Conservation (phyloP, 1,140 invertebrate genomes). For the Lepidurus arcticus region DNA sequence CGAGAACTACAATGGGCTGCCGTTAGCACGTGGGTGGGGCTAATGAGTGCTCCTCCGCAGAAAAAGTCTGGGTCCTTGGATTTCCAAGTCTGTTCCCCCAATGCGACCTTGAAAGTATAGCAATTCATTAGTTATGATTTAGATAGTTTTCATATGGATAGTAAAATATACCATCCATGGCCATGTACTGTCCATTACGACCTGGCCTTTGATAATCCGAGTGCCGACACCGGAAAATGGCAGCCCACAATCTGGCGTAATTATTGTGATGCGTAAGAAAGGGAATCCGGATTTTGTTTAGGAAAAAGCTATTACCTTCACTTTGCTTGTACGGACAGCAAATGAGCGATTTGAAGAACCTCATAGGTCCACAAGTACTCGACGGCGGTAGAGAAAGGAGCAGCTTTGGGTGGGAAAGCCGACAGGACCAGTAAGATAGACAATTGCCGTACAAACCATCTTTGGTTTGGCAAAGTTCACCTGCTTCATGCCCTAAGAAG, state of each 20-base stretch:
- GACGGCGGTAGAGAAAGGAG: background rate
- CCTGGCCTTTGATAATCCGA: background rate
- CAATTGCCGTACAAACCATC: background rate
- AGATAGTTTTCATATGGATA: background rate
- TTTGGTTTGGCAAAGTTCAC: background rate
- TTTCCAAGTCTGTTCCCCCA: background rate
- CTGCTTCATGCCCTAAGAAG: background rate
- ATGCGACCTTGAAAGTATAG: background rate
- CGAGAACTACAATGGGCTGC: background rate
- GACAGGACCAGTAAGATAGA: background rate
- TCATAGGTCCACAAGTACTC: background rate
- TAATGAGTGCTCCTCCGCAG: background rate
- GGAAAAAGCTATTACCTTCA: background rate
- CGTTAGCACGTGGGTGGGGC: background rate
- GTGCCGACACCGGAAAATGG: background rate
- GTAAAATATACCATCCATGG: background rate
- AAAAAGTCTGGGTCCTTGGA: background rate
- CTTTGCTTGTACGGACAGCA: background rate
- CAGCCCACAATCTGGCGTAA: background rate
- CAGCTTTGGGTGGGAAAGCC: background rate
- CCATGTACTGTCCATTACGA: conserved; percentile 8
- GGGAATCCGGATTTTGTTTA: background rate
- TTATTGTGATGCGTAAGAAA: background rate
- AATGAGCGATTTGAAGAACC: background rate
- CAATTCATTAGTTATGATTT: background rate